Percentiles rank a stretch among this genome's conserved stretches.
Evolutionary conservation across 2,888 invertebrate species (phyloP).

Genomic region (Eremobia ochroleuca): DNA sequence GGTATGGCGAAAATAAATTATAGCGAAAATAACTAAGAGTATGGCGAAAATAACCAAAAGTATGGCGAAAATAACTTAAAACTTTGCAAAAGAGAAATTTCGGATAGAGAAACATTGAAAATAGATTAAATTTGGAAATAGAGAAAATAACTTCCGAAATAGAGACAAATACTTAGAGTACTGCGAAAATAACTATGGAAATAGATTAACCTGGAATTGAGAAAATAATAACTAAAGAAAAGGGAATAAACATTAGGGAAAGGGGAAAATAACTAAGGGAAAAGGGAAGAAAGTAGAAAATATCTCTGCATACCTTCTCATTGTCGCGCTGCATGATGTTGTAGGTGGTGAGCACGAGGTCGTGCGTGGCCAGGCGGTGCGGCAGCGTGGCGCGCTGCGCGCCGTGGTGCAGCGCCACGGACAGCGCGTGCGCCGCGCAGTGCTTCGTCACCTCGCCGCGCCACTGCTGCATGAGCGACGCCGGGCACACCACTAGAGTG

Average conservation of each 20-base stretch:
- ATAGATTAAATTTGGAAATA: too few species aligned
- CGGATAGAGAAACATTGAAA: too few species aligned
- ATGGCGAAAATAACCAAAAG: too few species aligned
- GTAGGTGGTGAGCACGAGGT: conserved; percentile 98
- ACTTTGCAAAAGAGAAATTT: too few species aligned
- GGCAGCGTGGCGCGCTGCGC: conserved; percentile 92
- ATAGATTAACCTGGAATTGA: background rate
- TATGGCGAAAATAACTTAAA: too few species aligned
- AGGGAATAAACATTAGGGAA: background rate
- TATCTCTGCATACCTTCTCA: conserved; percentile 80
- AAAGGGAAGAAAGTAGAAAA: background rate
- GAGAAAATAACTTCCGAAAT: too few species aligned
- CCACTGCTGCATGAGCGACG: conserved; percentile 98
- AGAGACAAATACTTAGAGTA: too few species aligned
- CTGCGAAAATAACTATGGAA: too few species aligned
- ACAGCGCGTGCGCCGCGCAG: conserved; percentile 91
- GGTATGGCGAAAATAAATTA: too few species aligned
- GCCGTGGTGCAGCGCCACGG: conserved; percentile 95
- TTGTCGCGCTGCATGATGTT: conserved; percentile 93
- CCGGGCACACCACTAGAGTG: conserved; percentile 98
- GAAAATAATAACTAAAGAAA: background rate
- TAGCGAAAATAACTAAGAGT: too few species aligned
- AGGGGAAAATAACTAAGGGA: background rate
- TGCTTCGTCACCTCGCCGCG: conserved; percentile 94
- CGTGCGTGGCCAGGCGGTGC: conserved; percentile 92